A percentile compares a stretch with the other conserved stretches of the same genome.
These are phyloP conservation scores for Monoplex corrugatus DNA, from an alignment of 2,888 invertebrate species.

Conservation along the genomic window DNA sequence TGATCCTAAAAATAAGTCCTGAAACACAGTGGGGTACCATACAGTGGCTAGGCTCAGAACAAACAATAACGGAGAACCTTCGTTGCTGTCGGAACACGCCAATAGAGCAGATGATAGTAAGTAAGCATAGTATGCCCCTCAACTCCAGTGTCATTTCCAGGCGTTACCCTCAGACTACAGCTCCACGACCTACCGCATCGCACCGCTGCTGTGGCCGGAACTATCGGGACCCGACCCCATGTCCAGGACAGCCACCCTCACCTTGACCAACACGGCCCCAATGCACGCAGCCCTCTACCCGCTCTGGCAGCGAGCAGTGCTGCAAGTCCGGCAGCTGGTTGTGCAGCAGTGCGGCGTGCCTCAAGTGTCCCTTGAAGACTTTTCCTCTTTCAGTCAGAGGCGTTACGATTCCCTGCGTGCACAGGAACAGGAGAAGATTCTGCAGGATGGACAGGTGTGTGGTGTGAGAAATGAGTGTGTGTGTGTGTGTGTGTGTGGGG, in stretches of 20 bases:
- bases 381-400: background rate
- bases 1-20: too few species aligned
- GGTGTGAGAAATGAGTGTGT: too few species aligned
- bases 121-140: too few species aligned
- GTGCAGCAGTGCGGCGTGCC: slow-evolving; percentile 69
- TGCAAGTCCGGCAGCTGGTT: slow-evolving; percentile 66
- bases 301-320: slow-evolving; percentile 66
- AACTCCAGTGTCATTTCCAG: too few species aligned
- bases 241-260: slow-evolving; percentile 65
- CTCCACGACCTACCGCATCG: slow-evolving; percentile 62
- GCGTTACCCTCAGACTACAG: slow-evolving; percentile 54
- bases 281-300: slow-evolving; percentile 67
- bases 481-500: too few species aligned
- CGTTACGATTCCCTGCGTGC: background rate
- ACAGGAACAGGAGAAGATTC: background rate
- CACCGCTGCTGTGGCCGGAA: slow-evolving; percentile 69
- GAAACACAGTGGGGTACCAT: too few species aligned
- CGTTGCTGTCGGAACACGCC: too few species aligned
- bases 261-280: slow-evolving; percentile 73
- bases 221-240: slow-evolving; percentile 65
- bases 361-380: slow-evolving; percentile 45
- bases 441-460: too few species aligned
- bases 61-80: too few species aligned
- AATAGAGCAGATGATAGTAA: too few species aligned
- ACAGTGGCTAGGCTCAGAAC: too few species aligned